These are phyloP conservation scores for Percopsis omiscomaycus DNA, from an alignment of 2,797 vertebrate genomes.

Conservation along the genomic window DNA sequence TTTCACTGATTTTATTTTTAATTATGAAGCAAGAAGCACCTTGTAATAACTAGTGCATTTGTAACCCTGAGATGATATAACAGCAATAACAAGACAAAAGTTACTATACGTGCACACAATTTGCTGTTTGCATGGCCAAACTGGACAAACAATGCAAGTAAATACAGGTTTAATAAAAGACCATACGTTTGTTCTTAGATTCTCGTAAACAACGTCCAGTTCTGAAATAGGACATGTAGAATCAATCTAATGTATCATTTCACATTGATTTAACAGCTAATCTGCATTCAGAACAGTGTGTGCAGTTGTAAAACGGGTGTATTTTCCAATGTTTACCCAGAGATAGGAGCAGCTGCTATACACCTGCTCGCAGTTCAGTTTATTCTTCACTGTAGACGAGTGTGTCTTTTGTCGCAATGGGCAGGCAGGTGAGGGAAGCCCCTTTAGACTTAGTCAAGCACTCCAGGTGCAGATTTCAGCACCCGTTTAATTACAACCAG, in stretches of 20 bases:
- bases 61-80: constrained; percentile 15
- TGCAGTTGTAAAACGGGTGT: constrained; percentile 69
- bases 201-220: not conserved
- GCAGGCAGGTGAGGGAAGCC: constrained; percentile 54
- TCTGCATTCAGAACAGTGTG: constrained; percentile 57
- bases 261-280: constrained; percentile 49
- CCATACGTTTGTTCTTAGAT: not conserved
- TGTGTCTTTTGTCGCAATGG: constrained; percentile 67
- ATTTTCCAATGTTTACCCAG: constrained; percentile 83
- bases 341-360: constrained; percentile 83
- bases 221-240: constrained; percentile 13
- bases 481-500: constrained; percentile 51
- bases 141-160: not conserved
- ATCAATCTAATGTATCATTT: constrained; percentile 59
- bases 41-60: constrained; percentile 45
- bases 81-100: constrained; percentile 1
- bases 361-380: constrained; percentile 78
- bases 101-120: not conserved
- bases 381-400: constrained; percentile 45
- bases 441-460: constrained; percentile 1
- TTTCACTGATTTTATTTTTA: constrained; percentile 59
- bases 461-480: constrained; percentile 51
- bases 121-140: constrained; percentile 8
- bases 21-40: constrained; percentile 60
- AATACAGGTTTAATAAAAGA: not conserved